phyloP scores from a whole-genome alignment of 2,113 vertebrate species.

The Triplophysa dalaica region DNA sequence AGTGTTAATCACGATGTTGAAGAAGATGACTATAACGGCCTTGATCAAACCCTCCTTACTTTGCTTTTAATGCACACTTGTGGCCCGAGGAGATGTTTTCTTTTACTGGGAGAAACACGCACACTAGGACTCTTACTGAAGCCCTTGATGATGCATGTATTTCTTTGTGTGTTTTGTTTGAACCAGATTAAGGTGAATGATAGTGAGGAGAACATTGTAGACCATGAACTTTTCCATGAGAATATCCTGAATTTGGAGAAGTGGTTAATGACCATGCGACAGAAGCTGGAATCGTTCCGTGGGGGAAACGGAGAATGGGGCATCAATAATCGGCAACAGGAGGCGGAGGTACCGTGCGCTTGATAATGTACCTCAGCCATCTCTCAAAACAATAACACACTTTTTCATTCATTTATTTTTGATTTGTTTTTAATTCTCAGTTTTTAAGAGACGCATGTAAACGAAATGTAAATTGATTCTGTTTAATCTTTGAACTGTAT shows the following conservation, averaged over 20 bases:
- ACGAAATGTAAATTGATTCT: too few species aligned
- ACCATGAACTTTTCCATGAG: constrained; percentile 79
- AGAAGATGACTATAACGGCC: constrained; percentile 35
- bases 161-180: background rate
- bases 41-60: constrained; percentile 39
- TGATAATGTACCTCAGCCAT: background rate
- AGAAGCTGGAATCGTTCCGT: constrained; percentile 75
- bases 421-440: too few species aligned
- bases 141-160: background rate
- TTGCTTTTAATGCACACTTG: constrained; percentile 41
- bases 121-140: background rate
- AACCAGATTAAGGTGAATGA: constrained; percentile 63
- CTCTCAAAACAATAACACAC: background rate
- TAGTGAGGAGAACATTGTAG: constrained; percentile 68
- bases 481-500: background rate
- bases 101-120: background rate
- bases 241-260: constrained; percentile 77
- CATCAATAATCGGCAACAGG: constrained; percentile 61
- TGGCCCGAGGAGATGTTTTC: constrained; percentile 9
- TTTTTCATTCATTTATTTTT: background rate
- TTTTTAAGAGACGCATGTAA: too few species aligned
- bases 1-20: constrained; percentile 45
- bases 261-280: constrained; percentile 77
- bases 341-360: constrained; percentile 76
- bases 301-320: constrained; percentile 65